Conservation (phyloP, 1,140 invertebrate species). For the Lepidurus packardi region DNA sequence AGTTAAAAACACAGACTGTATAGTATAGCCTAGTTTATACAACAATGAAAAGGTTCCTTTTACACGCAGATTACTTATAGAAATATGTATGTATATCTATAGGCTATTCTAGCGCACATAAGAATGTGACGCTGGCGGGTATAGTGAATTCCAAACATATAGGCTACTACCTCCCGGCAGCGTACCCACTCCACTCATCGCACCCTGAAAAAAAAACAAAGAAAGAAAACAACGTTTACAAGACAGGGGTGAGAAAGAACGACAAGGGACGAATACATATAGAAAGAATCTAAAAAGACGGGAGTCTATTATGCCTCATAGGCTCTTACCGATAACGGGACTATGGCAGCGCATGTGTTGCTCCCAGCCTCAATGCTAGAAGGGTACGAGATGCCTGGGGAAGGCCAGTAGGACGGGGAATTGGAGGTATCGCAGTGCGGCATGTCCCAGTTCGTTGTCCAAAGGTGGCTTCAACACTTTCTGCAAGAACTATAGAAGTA, state of each 20-base stretch:
- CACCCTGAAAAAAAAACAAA: neutral
- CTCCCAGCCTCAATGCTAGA: neutral
- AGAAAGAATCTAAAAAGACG: neutral
- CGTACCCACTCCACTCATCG: neutral
- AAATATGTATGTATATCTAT: neutral
- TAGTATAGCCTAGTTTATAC: no score
- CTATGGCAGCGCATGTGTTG: constrained; percentile 20
- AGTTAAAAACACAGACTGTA: neutral
- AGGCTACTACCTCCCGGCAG: neutral
- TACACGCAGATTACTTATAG: no score
- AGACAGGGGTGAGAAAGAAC: neutral
- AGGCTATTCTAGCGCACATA: neutral
- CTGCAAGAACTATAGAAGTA: no score
- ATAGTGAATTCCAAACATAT: neutral
- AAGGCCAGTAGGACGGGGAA: neutral
- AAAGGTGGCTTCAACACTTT: no score
- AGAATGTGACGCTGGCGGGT: constrained; percentile 13
- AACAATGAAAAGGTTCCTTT: no score
- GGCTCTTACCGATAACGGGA: neutral
- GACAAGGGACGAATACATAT: neutral
- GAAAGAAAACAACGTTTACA: neutral
- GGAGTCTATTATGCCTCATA: neutral
- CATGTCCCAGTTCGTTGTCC: neutral
- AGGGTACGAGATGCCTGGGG: neutral
- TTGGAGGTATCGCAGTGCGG: constrained; percentile 4